These are phyloP conservation scores for Lutjanus campechanus DNA, from an alignment of 2,797 vertebrate genomes.

Conservation along the genomic window DNA sequence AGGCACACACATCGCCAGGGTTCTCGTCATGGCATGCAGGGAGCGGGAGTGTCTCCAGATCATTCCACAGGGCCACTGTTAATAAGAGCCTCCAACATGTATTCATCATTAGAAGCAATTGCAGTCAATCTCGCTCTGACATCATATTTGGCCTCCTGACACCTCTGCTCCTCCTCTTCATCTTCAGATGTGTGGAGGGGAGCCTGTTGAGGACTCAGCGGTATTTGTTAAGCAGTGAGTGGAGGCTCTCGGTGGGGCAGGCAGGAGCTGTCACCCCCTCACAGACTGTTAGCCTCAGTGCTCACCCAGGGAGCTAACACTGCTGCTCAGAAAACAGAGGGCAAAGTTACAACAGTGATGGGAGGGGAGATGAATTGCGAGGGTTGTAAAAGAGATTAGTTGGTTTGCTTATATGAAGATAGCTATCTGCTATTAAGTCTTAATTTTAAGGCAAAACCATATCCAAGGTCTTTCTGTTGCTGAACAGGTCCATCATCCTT, in stretches of 20 bases:
- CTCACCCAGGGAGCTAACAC: conserved; percentile 3
- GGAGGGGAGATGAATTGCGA: background rate
- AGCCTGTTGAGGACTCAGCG: background rate
- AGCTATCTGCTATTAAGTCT: background rate
- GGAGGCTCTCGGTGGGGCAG: background rate
- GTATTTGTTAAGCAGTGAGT: conserved; percentile 21
- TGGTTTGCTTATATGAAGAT: background rate
- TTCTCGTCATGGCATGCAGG: background rate
- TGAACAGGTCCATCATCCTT: background rate
- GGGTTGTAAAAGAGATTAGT: background rate
- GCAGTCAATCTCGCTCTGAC: conserved; percentile 34
- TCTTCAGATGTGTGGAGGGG: background rate
- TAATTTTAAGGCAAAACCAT: background rate
- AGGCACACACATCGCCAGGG: conserved; percentile 6
- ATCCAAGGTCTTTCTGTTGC: background rate
- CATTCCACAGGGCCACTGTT: background rate
- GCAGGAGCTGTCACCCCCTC: conserved; percentile 19
- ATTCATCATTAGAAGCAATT: conserved; percentile 39
- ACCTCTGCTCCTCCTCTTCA: conserved; percentile 20
- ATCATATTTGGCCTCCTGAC: conserved; percentile 25
- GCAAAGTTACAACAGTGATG: background rate
- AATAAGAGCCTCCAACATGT: background rate
- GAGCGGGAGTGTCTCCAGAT: background rate
- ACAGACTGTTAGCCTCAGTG: conserved; percentile 20
- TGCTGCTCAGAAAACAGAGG: conserved; percentile 6